Evolutionary conservation across 1,140 invertebrate genomes (phyloP), one percentile per base, ranked within the genome.

Genomic region (Drosophila aff.): DNA sequence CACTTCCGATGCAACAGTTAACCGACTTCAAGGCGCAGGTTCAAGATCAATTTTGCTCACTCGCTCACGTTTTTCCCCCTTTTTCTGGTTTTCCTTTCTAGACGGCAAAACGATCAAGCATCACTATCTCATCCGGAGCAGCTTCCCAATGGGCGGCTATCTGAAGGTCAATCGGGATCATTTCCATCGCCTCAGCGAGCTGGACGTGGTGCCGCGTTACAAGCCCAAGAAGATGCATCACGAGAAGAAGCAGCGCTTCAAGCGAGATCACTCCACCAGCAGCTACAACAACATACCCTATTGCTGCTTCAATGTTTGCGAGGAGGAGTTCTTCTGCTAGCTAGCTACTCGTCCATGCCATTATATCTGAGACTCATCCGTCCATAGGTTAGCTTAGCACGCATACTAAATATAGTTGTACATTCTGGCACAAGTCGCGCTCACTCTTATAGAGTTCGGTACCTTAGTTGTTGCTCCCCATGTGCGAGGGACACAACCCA

Each of bases 251-350:
- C 50, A 67, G 40, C 87, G 91, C 23, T 80, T 64, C 57, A 90
- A 81, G 62, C 84, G 91, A 10, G 82, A 92, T 33, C 60, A 65
- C 36, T 80, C 76, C 31, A 55, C 40, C 49, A 81, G 60, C n/a
- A 62, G 52, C 28, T 81, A 82, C 49, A 91, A 84, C 47, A 90
- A 91, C 47, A 92, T 92, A 28, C 79, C 91, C n/a, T 92, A 92
- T 33, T 92, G 91, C 47, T 92, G 91, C 50, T 81, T 55, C 28
- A 71, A 91, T 64, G 61, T 63, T 18, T 92, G 91, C 72, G 81
- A 92, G 8, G 87, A 91, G 47, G 87, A 92, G 21, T 92, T 92
- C 82, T 92, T 92, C 67, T 92, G 91, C 44, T 92, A 69, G 91
- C 44, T 92, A 69, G 40, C 13, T 26, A n/a, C 15, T 23, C 2